Evolutionary conservation across 2,113 vertebrate genomes (phyloP).

Genomic region (Daphoenositta chrysoptera): DNA sequence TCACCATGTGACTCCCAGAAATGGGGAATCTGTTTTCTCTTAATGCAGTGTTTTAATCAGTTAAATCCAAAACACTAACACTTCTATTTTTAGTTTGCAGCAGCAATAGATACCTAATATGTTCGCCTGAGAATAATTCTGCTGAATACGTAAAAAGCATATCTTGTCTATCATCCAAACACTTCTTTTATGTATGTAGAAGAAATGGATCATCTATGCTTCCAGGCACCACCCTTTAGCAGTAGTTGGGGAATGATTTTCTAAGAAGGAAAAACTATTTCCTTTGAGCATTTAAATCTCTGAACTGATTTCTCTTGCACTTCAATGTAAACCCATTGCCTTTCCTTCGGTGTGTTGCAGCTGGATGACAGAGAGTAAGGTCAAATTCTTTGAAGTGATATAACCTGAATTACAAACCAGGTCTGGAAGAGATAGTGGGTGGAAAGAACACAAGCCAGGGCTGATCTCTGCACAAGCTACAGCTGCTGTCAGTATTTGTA

Average conservation of each 20-base stretch:
- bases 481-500: constrained; percentile 31
- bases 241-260: not conserved
- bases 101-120: not conserved
- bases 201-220: not conserved
- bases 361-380: not conserved
- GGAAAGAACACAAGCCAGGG: constrained; percentile 33
- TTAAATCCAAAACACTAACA: not conserved
- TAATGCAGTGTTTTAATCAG: not conserved
- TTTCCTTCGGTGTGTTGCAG: not conserved
- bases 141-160: not conserved
- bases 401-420: constrained; percentile 25
- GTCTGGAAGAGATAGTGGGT: constrained; percentile 9
- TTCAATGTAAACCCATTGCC: not conserved
- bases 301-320: not conserved
- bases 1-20: not conserved
- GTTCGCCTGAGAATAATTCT: not conserved
- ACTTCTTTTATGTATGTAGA: not conserved
- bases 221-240: not conserved
- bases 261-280: not conserved
- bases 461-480: not conserved
- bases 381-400: constrained; percentile 50
- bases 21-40: not conserved
- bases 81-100: not conserved
- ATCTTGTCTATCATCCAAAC: not conserved
- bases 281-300: constrained; percentile 3